phyloP scores from a whole-genome alignment of 2,113 vertebrate species.

The Apteryx owenii region DNA sequence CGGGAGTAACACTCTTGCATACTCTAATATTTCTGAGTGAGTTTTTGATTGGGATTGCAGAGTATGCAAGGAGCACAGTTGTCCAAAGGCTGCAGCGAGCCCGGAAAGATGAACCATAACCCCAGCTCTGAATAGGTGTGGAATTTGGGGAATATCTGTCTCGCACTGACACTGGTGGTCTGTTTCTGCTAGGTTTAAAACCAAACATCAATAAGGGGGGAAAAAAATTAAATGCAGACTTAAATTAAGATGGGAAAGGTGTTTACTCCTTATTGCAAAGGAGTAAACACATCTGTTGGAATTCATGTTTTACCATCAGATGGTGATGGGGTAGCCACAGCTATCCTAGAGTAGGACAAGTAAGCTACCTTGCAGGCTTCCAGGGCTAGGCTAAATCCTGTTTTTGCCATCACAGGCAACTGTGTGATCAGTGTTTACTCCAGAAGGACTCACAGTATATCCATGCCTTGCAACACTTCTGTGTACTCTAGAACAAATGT shows the following conservation, averaged over 20 bases:
- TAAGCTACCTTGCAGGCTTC: not conserved
- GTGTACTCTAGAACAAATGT: fast-evolving
- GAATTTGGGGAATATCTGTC: not conserved
- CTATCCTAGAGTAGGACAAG: not conserved
- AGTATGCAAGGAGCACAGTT: fast-evolving
- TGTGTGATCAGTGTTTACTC: not conserved
- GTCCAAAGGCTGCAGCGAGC: not conserved
- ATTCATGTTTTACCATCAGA: not conserved
- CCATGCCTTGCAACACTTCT: not conserved
- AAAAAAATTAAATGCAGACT: not conserved
- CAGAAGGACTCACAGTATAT: not conserved
- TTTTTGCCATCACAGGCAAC: not conserved
- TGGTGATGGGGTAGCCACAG: not conserved
- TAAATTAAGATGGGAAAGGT: not conserved
- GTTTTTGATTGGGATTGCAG: not conserved
- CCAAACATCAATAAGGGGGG: fast-evolving
- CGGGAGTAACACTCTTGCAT: not conserved
- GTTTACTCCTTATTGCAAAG: not conserved
- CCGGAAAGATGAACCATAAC: not conserved
- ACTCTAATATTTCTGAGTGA: not conserved
- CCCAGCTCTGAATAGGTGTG: not conserved
- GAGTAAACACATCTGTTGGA: not conserved
- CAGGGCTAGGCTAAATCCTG: not conserved
- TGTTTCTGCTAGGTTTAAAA: not conserved
- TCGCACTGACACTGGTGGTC: not conserved